Conservation (phyloP, 2,888 invertebrate species). For the Pyrocoelia pectoralis region DNA sequence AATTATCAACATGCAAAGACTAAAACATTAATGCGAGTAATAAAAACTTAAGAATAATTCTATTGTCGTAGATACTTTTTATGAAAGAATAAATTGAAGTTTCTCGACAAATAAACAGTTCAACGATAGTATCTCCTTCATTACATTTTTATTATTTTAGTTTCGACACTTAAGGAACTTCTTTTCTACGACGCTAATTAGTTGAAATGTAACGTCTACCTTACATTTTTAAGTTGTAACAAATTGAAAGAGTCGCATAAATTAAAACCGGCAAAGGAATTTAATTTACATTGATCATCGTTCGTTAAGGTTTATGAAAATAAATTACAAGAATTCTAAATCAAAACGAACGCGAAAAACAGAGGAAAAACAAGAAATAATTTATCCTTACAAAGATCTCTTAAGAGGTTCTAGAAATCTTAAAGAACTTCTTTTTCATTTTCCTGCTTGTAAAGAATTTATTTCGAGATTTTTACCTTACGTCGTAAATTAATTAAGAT, state of each 20-base stretch:
- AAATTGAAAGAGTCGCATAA: slow-evolving; percentile 30
- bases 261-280: slow-evolving; percentile 37
- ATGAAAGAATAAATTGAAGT: slow-evolving; percentile 1
- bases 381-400: slow-evolving; percentile 26
- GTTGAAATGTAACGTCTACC: neutral
- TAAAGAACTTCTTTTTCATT: slow-evolving; percentile 29
- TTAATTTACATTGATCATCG: slow-evolving; percentile 41
- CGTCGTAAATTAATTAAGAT: slow-evolving; percentile 26
- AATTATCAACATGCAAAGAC: neutral
- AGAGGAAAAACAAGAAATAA: slow-evolving; percentile 33
- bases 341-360: slow-evolving; percentile 27
- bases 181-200: neutral
- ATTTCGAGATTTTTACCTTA: slow-evolving; percentile 21
- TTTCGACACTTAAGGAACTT: neutral
- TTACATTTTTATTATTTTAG: neutral
- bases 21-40: neutral
- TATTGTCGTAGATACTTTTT: neutral
- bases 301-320: slow-evolving; percentile 39
- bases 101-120: neutral
- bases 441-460: slow-evolving; percentile 26
- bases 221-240: neutral
- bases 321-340: slow-evolving; percentile 36
- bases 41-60: neutral
- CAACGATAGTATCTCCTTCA: neutral
- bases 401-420: slow-evolving; percentile 22